Evolutionary conservation across 1,140 invertebrate species (phyloP).

Genomic region (Mesaphorura yosii): DNA sequence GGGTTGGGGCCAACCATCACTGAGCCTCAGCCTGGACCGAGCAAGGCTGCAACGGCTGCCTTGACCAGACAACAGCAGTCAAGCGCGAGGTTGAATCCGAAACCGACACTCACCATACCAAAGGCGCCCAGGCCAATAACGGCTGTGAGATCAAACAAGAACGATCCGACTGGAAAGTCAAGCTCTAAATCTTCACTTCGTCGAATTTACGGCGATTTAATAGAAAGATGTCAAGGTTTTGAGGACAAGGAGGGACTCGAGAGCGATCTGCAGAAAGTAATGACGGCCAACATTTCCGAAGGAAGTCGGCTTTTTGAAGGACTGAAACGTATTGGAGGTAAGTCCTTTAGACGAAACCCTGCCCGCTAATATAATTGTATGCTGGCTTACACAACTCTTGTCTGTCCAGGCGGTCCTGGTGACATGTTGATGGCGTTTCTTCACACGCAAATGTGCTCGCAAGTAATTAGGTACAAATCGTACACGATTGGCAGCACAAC

Average conservation of each 20-base stretch:
- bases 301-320: conserved; percentile 5
- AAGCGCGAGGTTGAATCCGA: too few species aligned
- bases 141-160: too few species aligned
- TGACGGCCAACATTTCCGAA: conserved; percentile 9
- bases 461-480: conserved; percentile 9
- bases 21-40: too few species aligned
- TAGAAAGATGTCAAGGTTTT: conserved; percentile 9
- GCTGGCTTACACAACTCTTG: background rate
- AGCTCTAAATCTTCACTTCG: too few species aligned
- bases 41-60: too few species aligned
- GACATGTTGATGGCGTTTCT: conserved; percentile 26
- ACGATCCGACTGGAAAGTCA: too few species aligned
- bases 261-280: background rate
- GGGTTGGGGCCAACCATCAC: too few species aligned
- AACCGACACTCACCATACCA: too few species aligned
- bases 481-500: conserved; percentile 14
- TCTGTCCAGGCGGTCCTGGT: conserved; percentile 8
- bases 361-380: background rate
- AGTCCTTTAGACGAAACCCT: background rate
- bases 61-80: too few species aligned
- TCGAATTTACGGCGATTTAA: conserved; percentile 7
- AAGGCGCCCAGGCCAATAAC: too few species aligned
- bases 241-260: conserved; percentile 7
- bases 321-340: conserved; percentile 10
- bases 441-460: conserved; percentile 17